Evolutionary conservation across 2,797 vertebrate genomes (phyloP), one percentile per base, ranked within the genome.

Genomic region (Yasuhikotakia modesta): DNA sequence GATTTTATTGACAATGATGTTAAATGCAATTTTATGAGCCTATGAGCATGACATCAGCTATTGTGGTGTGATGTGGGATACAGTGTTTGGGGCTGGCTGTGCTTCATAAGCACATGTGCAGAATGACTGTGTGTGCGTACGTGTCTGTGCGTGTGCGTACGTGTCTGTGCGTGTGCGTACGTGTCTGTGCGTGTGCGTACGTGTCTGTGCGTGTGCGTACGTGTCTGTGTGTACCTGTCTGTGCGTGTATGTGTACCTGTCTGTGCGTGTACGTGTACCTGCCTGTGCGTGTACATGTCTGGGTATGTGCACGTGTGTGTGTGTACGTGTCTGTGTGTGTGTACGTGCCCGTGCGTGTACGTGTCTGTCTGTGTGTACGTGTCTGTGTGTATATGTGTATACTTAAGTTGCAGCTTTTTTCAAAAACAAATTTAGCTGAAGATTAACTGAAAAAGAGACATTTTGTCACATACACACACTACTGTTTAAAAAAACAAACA

Each of bases 11-110:
- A 45, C 52, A 58, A 21, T 6, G 21, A 17, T 73, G 65, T 80
- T 80, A 81, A 76, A n/a, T 43, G 32, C 67, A 78, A 82, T 82
- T 64, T 45, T 65, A 75, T 61, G 71, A 75, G 80, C 66, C 74
- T 13, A 52, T 66, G 75, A 55, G 43, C n/a, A n/a, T n/a, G n/a
- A n/a, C n/a, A n/a, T n/a, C n/a, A n/a, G n/a, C n/a, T n/a, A n/a
- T 80, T 14, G 46, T 64, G 65, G 80, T 24, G 58, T 58, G 75
- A 78, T 81, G 32, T 66, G 71, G 66, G 60, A 70, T 70, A 73
- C 4, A 27, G 2, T 61, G 17, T n/a, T 61, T 48, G 17, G 30
- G 13, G n/a, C 60, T 6, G 27, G 27, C 24, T 35, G 27, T 63
- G 10, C 1, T 27, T 27, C 27, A 27, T 27, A 27, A 27, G 27